Conservation (phyloP, 2,113 vertebrate genomes). For the Indicator maculatus region DNA sequence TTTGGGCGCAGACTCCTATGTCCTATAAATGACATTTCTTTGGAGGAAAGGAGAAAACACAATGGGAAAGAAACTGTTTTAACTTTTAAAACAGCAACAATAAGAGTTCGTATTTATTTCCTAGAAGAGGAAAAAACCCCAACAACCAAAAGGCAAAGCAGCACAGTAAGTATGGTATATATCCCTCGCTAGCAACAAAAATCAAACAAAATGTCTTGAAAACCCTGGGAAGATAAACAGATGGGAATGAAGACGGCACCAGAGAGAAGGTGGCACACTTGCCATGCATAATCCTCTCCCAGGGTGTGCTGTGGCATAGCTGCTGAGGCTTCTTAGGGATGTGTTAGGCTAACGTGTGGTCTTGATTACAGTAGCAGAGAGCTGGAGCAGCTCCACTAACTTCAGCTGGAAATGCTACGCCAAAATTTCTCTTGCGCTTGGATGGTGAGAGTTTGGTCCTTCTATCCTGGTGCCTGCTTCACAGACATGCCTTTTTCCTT, state of each 20-base stretch:
- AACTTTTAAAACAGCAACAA: neutral
- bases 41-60: constrained; percentile 19
- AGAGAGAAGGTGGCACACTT: neutral
- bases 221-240: neutral
- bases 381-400: neutral
- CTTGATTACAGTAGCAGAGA: neutral
- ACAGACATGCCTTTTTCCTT: neutral
- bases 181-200: neutral
- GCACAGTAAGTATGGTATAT: neutral
- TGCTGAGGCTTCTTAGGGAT: neutral
- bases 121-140: neutral
- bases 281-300: neutral
- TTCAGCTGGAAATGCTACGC: neutral
- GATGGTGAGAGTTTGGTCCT: neutral
- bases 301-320: fast-evolving
- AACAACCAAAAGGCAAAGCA: neutral
- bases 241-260: neutral
- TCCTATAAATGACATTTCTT: constrained; percentile 25
- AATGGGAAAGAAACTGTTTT: neutral
- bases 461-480: neutral
- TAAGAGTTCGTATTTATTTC: neutral
- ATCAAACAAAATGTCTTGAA: neutral
- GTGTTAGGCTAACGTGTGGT: neutral
- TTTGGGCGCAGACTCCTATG: neutral
- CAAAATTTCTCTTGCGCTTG: neutral